phyloP scores from a whole-genome alignment of 2,113 vertebrate species.

The Garra rufa region DNA sequence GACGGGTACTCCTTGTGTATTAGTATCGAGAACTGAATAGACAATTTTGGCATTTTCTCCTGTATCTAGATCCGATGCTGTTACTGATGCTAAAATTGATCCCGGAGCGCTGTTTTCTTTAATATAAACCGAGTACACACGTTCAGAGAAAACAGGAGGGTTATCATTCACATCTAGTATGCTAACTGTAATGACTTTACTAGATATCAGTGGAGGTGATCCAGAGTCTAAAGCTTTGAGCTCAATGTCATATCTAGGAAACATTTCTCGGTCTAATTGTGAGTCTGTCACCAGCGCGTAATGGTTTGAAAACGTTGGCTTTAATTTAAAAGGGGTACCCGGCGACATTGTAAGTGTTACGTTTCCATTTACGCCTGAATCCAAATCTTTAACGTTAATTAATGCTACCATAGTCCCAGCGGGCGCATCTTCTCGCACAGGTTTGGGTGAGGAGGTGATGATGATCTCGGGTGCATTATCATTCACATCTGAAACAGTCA shows the following conservation, averaged over 20 bases:
- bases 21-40: conserved; percentile 81
- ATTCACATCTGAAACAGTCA: conserved; percentile 82
- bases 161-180: conserved; percentile 85
- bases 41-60: conserved; percentile 78
- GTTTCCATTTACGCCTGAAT: conserved; percentile 82
- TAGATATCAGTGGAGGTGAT: conserved; percentile 71
- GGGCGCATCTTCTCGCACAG: conserved; percentile 78
- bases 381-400: conserved; percentile 81
- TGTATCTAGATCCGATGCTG: conserved; percentile 74
- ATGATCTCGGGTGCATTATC: conserved; percentile 84
- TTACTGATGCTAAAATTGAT: conserved; percentile 71
- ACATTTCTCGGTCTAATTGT: conserved; percentile 76
- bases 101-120: conserved; percentile 77
- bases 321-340: conserved; percentile 81
- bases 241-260: conserved; percentile 79
- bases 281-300: conserved; percentile 80
- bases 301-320: conserved; percentile 82
- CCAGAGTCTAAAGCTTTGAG: conserved; percentile 79
- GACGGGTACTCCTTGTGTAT: conserved; percentile 75
- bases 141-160: conserved; percentile 76
- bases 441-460: conserved; percentile 80
- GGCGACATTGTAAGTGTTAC: conserved; percentile 76
- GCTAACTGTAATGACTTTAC: conserved; percentile 71
- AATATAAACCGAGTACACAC: conserved; percentile 74
- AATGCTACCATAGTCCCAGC: conserved; percentile 81